These are phyloP conservation scores for Tetranychus cinnabarinus DNA, from an alignment of 1,140 invertebrate species.

Conservation along the genomic window DNA sequence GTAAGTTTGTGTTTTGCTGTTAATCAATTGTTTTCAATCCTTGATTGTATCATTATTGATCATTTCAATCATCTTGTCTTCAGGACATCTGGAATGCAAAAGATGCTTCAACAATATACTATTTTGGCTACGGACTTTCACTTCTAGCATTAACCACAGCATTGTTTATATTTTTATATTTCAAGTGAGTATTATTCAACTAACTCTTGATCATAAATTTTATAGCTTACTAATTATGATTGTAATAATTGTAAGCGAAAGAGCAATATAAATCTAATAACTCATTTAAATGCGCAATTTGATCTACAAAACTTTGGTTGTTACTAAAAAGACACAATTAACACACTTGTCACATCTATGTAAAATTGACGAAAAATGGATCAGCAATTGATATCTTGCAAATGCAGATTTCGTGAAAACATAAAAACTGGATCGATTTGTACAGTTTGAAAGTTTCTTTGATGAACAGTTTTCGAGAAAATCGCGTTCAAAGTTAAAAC, in stretches of 20 bases:
- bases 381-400: no score
- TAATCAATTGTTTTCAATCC: not conserved
- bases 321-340: no score
- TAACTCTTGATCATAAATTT: not conserved
- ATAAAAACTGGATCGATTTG: no score
- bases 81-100: not conserved
- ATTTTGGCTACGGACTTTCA: slow-evolving; percentile 48
- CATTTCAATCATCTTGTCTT: not conserved
- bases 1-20: not conserved
- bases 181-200: slow-evolving; percentile 36
- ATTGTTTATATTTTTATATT: slow-evolving; percentile 52
- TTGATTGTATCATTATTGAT: not conserved
- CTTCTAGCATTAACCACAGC: slow-evolving; percentile 45
- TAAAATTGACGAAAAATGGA: no score
- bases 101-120: slow-evolving; percentile 31
- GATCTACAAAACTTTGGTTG: no score
- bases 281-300: no score
- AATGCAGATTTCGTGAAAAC: no score
- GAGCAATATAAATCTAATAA: not conserved
- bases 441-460: no score
- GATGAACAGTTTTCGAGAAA: no score
- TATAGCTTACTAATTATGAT: not conserved
- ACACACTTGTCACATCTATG: no score
- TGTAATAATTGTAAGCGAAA: not conserved
- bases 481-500: no score